Percentiles rank a stretch among this genome's conserved stretches.
Evolutionary conservation across 2,113 vertebrate species (phyloP).

Genomic region (Oenanthe oenanthe): DNA sequence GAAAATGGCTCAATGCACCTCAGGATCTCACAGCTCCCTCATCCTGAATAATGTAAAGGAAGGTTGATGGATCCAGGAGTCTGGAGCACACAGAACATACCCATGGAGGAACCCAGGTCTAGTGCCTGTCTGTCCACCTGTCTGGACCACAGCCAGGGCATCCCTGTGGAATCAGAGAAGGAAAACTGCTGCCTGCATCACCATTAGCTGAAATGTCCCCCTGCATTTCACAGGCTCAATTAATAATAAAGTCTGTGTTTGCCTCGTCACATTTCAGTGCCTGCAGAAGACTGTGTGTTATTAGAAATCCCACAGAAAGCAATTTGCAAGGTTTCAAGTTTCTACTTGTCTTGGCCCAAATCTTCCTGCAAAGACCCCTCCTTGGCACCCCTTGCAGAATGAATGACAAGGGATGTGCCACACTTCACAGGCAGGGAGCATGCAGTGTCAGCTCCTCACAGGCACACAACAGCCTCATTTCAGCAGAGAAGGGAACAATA

Average conservation of each 20-base stretch:
- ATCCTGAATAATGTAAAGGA: background rate
- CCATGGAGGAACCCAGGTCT: background rate
- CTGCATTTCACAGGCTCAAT: background rate
- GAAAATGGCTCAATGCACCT: background rate
- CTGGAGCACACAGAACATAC: background rate
- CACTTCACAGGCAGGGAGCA: background rate
- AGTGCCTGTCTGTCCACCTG: background rate
- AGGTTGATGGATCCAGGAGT: background rate
- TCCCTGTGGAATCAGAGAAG: background rate
- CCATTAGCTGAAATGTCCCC: background rate
- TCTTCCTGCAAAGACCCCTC: background rate
- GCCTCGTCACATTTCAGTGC: background rate
- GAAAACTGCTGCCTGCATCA: background rate
- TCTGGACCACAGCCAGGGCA: background rate
- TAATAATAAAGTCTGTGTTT: background rate
- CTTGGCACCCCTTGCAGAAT: background rate
- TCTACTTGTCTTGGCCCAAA: background rate
- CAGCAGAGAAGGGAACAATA: background rate
- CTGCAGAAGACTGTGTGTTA: background rate
- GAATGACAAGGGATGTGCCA: background rate
- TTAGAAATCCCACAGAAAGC: constrained; percentile 26
- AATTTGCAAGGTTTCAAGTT: background rate
- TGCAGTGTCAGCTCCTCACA: background rate
- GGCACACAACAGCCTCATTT: background rate
- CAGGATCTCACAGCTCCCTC: background rate